These are phyloP conservation scores for Coregonus clupeaformis DNA, from an alignment of 2,113 vertebrate species.

Conservation along the genomic window DNA sequence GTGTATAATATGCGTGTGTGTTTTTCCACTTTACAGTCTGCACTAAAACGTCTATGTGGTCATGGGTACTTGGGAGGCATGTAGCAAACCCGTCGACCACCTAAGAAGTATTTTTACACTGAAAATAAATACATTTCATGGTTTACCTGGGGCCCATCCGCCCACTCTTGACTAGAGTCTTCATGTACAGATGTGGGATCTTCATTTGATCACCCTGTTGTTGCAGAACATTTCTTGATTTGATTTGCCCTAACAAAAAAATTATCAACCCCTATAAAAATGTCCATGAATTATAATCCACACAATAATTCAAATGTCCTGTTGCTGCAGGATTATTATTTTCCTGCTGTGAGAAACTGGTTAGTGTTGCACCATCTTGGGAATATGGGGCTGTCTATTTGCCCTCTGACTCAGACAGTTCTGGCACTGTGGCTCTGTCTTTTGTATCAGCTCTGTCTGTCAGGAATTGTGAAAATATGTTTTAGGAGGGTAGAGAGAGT, in stretches of 20 bases:
- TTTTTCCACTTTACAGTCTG: constrained; percentile 3
- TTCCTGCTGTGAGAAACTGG: too few species aligned
- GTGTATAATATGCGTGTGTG: too few species aligned
- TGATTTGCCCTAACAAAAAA: too few species aligned
- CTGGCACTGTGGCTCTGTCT: background rate
- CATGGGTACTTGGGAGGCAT: background rate
- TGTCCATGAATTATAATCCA: too few species aligned
- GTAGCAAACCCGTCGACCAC: background rate
- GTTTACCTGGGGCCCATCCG: background rate
- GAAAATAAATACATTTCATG: background rate
- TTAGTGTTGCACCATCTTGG: too few species aligned
- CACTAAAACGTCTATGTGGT: constrained; percentile 9
- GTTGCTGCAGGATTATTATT: too few species aligned
- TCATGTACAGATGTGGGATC: background rate
- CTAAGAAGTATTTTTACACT: background rate
- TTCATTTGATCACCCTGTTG: too few species aligned
- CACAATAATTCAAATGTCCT: too few species aligned
- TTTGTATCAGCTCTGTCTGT: constrained; percentile 20
- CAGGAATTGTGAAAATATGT: constrained; percentile 35
- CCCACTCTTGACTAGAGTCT: background rate
- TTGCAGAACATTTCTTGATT: too few species aligned
- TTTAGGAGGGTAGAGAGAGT: background rate
- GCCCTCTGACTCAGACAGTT: background rate
- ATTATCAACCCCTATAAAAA: too few species aligned
- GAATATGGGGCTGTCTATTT: too few species aligned